These are phyloP conservation scores for Willisornis vidua DNA, from an alignment of 2,113 vertebrate species.

Conservation along the genomic window DNA sequence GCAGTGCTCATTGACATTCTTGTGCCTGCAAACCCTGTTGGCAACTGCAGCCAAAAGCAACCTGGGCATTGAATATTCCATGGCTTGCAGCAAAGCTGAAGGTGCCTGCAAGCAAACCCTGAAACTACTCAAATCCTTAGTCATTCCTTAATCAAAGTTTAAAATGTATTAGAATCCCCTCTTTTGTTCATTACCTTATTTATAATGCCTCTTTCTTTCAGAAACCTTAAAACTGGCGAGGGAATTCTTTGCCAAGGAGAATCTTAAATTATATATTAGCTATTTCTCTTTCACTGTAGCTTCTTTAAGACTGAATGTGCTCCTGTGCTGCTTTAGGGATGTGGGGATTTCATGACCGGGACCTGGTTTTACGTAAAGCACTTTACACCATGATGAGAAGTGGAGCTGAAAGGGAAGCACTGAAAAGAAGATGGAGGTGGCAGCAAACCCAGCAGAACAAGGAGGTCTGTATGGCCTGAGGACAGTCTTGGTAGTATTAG, in stretches of 20 bases:
- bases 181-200: background rate
- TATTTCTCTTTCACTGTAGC: background rate
- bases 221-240: background rate
- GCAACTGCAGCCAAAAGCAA: background rate
- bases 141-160: background rate
- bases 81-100: background rate
- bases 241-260: background rate
- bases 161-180: background rate
- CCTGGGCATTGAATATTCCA: background rate
- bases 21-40: background rate
- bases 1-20: background rate
- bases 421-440: constrained; percentile 98
- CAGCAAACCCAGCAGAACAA: constrained; percentile 99
- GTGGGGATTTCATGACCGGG: constrained; percentile 99
- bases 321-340: constrained; percentile 80
- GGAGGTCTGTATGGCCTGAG: constrained; percentile 81
- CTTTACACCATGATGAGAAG: constrained; percentile 98
- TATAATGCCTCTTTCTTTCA: background rate
- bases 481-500: background rate
- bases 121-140: background rate
- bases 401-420: constrained; percentile 90
- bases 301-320: background rate
- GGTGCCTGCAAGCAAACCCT: background rate
- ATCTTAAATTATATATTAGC: background rate
- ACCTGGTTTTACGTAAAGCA: constrained; percentile 95